These are phyloP conservation scores for Gila robusta DNA, from an alignment of 2,797 vertebrate genomes.

Conservation along the genomic window DNA sequence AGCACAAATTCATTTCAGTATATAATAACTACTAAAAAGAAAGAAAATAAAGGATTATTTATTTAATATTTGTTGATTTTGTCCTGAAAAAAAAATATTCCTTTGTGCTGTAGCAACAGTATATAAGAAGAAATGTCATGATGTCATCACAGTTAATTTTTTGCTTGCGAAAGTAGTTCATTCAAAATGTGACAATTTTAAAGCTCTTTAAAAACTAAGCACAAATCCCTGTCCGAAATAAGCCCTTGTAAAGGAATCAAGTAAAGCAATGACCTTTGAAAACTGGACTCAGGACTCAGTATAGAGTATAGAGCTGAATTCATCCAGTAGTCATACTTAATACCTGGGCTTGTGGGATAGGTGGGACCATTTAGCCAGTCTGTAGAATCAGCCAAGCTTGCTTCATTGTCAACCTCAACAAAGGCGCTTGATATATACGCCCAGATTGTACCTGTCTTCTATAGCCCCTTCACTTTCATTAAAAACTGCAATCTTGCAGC, in stretches of 20 bases:
- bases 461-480: slow-evolving; percentile 85
- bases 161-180: neutral
- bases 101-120: neutral
- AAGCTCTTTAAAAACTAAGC: slow-evolving; percentile 10
- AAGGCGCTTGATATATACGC: slow-evolving; percentile 81
- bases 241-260: slow-evolving; percentile 28
- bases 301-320: slow-evolving; percentile 52
- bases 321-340: slow-evolving; percentile 64
- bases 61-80: neutral
- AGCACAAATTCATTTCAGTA: neutral
- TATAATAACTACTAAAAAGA: slow-evolving; percentile 6
- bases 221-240: slow-evolving; percentile 39
- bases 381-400: slow-evolving; percentile 77
- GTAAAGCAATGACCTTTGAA: slow-evolving; percentile 51
- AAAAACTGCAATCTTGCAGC: slow-evolving; percentile 82
- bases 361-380: slow-evolving; percentile 76
- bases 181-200: neutral
- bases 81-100: neutral
- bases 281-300: slow-evolving; percentile 47
- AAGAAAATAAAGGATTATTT: neutral
- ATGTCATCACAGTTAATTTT: neutral
- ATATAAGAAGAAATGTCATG: neutral
- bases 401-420: slow-evolving; percentile 82
- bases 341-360: slow-evolving; percentile 71
- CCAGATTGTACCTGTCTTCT: slow-evolving; percentile 84